These are phyloP conservation scores for Hexactinellida sp. DNA, from an alignment of 37 sponge, comb jelly and placozoan genomes.

Conservation along the genomic window DNA sequence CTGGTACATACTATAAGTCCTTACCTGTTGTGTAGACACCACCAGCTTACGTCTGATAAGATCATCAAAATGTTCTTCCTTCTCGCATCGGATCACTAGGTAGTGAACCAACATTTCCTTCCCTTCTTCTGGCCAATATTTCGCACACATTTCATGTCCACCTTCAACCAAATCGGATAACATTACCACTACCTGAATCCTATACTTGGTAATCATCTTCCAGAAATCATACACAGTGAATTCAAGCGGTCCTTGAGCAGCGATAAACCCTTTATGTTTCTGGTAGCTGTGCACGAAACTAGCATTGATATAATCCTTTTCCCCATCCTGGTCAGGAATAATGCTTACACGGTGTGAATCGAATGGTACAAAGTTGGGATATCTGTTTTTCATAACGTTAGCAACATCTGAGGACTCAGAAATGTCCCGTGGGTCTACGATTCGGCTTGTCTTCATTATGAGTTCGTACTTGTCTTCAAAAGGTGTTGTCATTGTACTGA, in stretches of 20 bases:
- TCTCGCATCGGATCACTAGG: background rate
- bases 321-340: background rate
- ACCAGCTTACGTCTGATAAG: background rate
- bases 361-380: background rate
- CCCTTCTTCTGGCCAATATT: slow-evolving; percentile 42
- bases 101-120: background rate
- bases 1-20: background rate
- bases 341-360: background rate
- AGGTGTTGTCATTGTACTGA: background rate
- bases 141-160: slow-evolving; percentile 40
- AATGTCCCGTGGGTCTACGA: background rate
- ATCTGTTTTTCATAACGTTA: slow-evolving; percentile 12
- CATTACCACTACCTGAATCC: slow-evolving; percentile 20
- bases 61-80: background rate
- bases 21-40: background rate
- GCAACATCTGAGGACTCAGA: background rate
- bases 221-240: background rate
- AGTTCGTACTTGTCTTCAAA: slow-evolving; percentile 5
- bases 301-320: background rate
- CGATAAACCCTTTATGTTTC: background rate
- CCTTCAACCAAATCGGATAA: slow-evolving; percentile 2
- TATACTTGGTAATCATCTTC: background rate
- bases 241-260: background rate
- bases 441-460: slow-evolving; percentile 6
- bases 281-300: slow-evolving; percentile 7